phyloP scores from a whole-genome alignment of 2,797 vertebrate genomes.

The Hippoglossus hippoglossus region DNA sequence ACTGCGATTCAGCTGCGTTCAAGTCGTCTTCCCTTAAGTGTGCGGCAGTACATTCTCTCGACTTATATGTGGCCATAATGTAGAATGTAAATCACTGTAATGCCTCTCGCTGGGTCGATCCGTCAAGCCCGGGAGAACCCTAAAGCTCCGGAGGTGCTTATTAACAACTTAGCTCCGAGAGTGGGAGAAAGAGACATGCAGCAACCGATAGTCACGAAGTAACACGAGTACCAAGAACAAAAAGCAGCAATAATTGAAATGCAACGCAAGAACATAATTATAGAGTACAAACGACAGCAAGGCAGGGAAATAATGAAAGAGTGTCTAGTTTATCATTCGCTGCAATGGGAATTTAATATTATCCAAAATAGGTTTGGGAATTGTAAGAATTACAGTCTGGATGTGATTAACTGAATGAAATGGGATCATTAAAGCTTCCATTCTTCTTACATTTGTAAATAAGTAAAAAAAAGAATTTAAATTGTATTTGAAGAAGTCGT shows the following conservation, averaged over 20 bases:
- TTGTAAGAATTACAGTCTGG: constrained; percentile 32
- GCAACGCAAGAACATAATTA: constrained; percentile 48
- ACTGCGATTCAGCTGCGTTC: constrained; percentile 32
- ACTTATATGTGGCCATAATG: constrained; percentile 44
- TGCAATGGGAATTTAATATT: constrained; percentile 43
- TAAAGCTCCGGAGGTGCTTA: constrained; percentile 50
- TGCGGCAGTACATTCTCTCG: constrained; percentile 22
- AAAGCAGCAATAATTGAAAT: constrained; percentile 29
- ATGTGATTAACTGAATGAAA: constrained; percentile 24
- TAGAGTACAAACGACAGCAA: constrained; percentile 14
- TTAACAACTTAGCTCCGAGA: constrained; percentile 40
- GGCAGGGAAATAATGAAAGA: constrained; percentile 34
- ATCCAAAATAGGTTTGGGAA: constrained; percentile 39
- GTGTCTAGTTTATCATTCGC: constrained; percentile 45
- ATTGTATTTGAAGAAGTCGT: too few species aligned
- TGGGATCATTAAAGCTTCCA: constrained; percentile 16
- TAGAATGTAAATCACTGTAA: constrained; percentile 57
- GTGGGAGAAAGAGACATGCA: background rate
- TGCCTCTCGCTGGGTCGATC: constrained; percentile 54
- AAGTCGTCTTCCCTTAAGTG: constrained; percentile 45
- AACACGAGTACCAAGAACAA: background rate
- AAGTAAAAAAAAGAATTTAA: background rate
- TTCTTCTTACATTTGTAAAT: constrained; percentile 12
- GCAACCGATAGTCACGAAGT: background rate
- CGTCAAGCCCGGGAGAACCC: constrained; percentile 44